Evolutionary conservation across 2,797 vertebrate species (phyloP), one percentile per base, ranked within the genome.

Genomic region (Microctenopoma stevenorrisi): DNA sequence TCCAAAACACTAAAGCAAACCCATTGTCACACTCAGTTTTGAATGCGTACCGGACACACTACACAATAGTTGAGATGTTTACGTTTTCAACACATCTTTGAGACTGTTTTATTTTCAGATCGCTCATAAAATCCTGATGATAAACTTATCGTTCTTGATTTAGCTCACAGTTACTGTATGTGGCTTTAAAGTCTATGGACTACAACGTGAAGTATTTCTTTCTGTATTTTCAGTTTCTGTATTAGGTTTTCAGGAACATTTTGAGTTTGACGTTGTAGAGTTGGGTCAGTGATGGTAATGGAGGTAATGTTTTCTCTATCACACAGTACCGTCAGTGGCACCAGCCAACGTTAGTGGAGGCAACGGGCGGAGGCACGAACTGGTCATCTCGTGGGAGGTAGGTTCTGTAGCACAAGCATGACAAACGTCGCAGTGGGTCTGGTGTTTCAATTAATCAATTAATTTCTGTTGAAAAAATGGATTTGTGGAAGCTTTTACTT

Each of bases 351-450:
- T 98, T 5, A 97, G 97, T 13, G 98, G 98, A 67, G 96, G 96
- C 74, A 98, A 96, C 12, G 98, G 98, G 83, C 96, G 96, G 59
- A 84, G 96, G 71, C 95, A 98, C 48, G 97, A 99, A 84, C 89
- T 99, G 88, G 97, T 99, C 90, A 99, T 99, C 86, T 97, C 96
- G 4, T 99, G 98, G 98, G 98, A 99, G 97, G 98, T 99, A 94
- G 92, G 94, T 71, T 69, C 50, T 54, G 65, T 2, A 55, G 61
- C 40, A 65, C 25, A 38, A 54, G n/a, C 50, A 10, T 71, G 46
- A 63, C 28, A 76, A 72, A 84, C 70, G 72, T 69, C 70, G 68
- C 52, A 35, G 4, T 48, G 25, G 11, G 26, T 57, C 64, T 66
- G 48, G 37, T 62, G 56, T 57, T 57, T 62, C 6, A 46, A 8